Evolutionary conservation across 2,888 invertebrate species (phyloP).

Genomic region (Spatulosminthurus flaviceps): DNA sequence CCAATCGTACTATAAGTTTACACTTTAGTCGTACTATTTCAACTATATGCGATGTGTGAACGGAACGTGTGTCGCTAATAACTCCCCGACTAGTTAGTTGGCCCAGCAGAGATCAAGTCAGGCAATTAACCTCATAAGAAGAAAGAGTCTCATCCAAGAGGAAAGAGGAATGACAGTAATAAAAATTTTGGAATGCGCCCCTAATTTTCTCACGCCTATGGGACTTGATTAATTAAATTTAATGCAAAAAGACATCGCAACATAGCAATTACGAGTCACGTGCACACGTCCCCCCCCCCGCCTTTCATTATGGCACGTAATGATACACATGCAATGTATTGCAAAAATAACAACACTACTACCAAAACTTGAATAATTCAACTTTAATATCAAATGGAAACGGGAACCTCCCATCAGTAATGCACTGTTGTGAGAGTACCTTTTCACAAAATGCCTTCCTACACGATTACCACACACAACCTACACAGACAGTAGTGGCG

Average conservation of each 20-base stretch:
- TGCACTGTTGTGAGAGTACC: no score
- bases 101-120: not conserved
- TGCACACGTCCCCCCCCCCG: not conserved
- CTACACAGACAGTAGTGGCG: no score
- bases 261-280: conserved; percentile 50
- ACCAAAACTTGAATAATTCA: no score
- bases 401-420: no score
- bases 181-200: conserved; percentile 56
- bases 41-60: no score
- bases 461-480: no score
- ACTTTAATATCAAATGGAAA: no score
- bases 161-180: conserved; percentile 48
- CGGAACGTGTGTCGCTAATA: not conserved
- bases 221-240: conserved; percentile 63
- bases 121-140: not conserved
- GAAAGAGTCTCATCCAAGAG: conserved; percentile 13
- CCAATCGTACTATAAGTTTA: no score
- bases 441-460: no score
- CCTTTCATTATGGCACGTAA: not conserved
- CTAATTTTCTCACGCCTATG: conserved; percentile 58
- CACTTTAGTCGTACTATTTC: no score
- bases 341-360: no score
- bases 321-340: no score
- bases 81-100: not conserved
- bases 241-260: conserved; percentile 56